Evolutionary conservation across 2,888 invertebrate species (phyloP).

Genomic region (Drosophila cracens): DNA sequence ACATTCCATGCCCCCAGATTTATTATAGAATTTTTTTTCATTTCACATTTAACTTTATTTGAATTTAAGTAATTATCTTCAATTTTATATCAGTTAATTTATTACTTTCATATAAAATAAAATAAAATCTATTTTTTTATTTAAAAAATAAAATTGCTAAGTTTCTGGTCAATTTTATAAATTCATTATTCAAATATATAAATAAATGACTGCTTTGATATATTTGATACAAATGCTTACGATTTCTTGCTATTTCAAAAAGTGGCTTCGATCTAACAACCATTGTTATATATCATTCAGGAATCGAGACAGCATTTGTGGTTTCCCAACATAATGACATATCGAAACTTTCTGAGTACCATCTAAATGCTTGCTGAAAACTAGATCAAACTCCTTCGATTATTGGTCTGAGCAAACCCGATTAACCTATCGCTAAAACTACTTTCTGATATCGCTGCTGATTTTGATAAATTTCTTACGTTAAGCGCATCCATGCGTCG

Average conservation of each 20-base stretch:
- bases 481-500: conserved; percentile 24
- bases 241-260: neutral
- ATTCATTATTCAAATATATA: neutral
- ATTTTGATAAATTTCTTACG: neutral
- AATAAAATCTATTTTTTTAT: neutral
- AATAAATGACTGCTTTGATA: neutral
- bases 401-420: neutral
- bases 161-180: neutral
- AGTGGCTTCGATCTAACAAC: neutral
- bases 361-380: no score
- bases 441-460: neutral
- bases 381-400: no score
- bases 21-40: neutral
- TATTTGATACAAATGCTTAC: neutral
- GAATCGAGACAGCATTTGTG: neutral
- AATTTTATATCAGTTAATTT: neutral
- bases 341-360: no score
- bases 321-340: no score
- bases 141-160: no score
- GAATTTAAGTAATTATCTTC: neutral
- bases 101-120: neutral
- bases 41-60: neutral
- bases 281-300: neutral
- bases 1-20: neutral
- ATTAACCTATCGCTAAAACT: neutral